phyloP scores from a whole-genome alignment of 2,888 invertebrate species.

The Lasioglossum pauxillum region DNA sequence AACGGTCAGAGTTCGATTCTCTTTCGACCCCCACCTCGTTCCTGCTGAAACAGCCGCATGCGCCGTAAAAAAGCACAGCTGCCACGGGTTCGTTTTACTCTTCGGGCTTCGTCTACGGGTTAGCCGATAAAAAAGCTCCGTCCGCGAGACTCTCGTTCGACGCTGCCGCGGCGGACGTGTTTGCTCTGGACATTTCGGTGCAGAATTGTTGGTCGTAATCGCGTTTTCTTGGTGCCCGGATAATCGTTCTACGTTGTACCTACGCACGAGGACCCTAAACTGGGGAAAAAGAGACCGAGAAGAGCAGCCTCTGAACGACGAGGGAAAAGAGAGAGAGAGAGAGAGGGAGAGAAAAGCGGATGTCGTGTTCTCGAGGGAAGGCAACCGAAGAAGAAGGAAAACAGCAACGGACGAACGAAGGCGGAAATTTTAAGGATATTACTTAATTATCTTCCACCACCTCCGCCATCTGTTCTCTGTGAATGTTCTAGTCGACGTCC shows the following conservation, averaged over 20 bases:
- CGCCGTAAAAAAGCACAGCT: conserved; percentile 78
- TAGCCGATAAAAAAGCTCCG: conserved; percentile 82
- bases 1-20: conserved; percentile 67
- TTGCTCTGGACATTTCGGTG: conserved; percentile 40
- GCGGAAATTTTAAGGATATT: conserved; percentile 63
- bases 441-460: conserved; percentile 62
- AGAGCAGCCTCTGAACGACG: not conserved
- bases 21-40: conserved; percentile 69
- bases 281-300: conserved; percentile 20
- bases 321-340: not conserved
- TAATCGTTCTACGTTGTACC: conserved; percentile 32
- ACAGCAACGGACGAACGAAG: conserved; percentile 24
- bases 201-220: conserved; percentile 46
- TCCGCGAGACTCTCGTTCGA: conserved; percentile 68
- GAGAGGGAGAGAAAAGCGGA: conserved; percentile 14
- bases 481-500: conserved; percentile 69
- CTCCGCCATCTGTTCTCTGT: conserved; percentile 65
- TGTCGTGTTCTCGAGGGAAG: conserved; percentile 1
- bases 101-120: conserved; percentile 73
- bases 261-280: conserved; percentile 28
- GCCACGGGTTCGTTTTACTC: conserved; percentile 72
- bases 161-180: conserved; percentile 54
- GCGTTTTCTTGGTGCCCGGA: conserved; percentile 51
- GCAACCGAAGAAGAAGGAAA: not conserved
- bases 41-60: conserved; percentile 76